A percentile compares a stretch with the other conserved stretches of the same genome.
Evolutionary conservation across 2,113 vertebrate species (phyloP).

Genomic region (Brienomyrus brachyistius): DNA sequence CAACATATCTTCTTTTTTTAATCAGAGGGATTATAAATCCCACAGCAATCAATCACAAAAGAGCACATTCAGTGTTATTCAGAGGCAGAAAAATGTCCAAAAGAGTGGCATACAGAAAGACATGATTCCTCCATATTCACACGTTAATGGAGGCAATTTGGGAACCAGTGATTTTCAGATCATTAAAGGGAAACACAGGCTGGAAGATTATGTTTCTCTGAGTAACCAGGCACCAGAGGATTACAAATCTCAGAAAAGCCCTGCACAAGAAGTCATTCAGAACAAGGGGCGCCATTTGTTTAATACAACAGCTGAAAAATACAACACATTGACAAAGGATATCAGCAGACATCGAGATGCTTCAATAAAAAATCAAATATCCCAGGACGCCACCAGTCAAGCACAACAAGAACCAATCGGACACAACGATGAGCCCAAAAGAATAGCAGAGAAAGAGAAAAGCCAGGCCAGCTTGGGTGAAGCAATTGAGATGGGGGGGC

Average conservation of each 20-base stretch:
- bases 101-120: not conserved
- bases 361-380: not conserved
- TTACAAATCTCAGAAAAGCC: slow-evolving; percentile 27
- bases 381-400: not conserved
- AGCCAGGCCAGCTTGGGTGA: not conserved
- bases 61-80: slow-evolving; percentile 21
- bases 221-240: slow-evolving; percentile 36
- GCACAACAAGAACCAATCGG: not conserved
- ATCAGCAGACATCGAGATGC: not conserved
- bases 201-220: slow-evolving; percentile 19
- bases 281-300: slow-evolving; percentile 18
- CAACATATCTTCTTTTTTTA: not conserved
- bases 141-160: slow-evolving; percentile 22
- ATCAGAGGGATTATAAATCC: slow-evolving; percentile 31
- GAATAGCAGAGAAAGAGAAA: slow-evolving; percentile 8
- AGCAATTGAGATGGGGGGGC: not conserved
- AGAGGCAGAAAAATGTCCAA: not conserved
- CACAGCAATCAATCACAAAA: slow-evolving; percentile 33
- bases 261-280: slow-evolving; percentile 14
- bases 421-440: not conserved
- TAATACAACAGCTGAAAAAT: not conserved
- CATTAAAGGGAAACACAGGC: slow-evolving; percentile 13
- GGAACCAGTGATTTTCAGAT: slow-evolving; percentile 18
- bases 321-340: not conserved
- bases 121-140: slow-evolving; percentile 7